Base-by-base conservation (phyloP, 2,113 vertebrate species). In the Copsychus sechellarum region DNA sequence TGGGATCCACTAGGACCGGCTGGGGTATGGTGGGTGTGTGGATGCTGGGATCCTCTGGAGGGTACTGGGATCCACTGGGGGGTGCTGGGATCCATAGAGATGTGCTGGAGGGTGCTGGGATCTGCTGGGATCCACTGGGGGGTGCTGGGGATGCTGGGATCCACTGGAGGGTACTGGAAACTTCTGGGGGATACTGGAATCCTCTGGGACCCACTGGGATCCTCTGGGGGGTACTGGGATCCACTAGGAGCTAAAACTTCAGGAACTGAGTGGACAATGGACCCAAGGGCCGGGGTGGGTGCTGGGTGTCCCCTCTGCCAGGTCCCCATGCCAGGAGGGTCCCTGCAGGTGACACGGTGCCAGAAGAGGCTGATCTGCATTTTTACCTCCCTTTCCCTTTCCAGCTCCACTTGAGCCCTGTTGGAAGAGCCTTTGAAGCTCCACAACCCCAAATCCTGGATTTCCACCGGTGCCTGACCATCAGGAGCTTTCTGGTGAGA, bases 111-210 rank as follows among this genome's bases (percentile, higher is more conserved):
- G 42, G 42, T 42, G 9, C 42, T 42, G 42, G 42, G 43, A 45
- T 2, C 8, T 11, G 0, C 12, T 25, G 22, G 33, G 33, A 15
- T 9, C 24, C 8, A 11, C 19, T 15, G 19, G 5, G 18, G 2
- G 14, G 12, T 19, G 9, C 25, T 14, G 8, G 43, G 33, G 40
- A 8, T 7, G 11, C 2, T 47, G 28, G n/a, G n/a, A n/a, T n/a
- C n/a, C n/a, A n/a, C n/a, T 65, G 62, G 48, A 14, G 14, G 8
- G 3, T 28, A 0, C 17, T 23, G 23, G 18, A 9, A 34, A 4
- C 47, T 8, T 0, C 11, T 33, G 6, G 21, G 69, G n/a, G n/a
- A n/a, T n/a, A n/a, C n/a, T n/a, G n/a, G n/a, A n/a, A 31, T 7
- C 28, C 17, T 12, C 28, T 34, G 10, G 14, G 48, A 31, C 2